phyloP scores from a whole-genome alignment of 2,888 invertebrate genomes.

The Mythimna impura region DNA sequence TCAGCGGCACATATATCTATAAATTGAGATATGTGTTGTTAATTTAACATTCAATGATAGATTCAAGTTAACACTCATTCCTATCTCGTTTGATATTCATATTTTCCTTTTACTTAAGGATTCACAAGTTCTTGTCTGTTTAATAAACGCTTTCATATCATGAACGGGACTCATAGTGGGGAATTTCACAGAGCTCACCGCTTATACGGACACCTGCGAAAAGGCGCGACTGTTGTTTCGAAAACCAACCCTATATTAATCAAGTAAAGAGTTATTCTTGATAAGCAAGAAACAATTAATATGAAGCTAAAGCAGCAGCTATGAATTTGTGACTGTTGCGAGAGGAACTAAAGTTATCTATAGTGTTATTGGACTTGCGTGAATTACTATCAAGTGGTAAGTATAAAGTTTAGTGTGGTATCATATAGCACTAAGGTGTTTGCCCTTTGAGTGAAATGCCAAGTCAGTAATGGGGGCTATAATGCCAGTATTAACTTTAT shows the following conservation, averaged over 20 bases:
- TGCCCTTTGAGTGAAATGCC: constrained; percentile 38
- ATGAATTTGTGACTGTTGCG: constrained; percentile 77
- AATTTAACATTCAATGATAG: background rate
- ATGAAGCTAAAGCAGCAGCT: constrained; percentile 68
- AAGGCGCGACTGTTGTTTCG: constrained; percentile 69
- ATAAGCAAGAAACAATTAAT: constrained; percentile 66
- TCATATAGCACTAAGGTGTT: constrained; percentile 48
- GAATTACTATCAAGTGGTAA: constrained; percentile 46
- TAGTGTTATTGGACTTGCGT: constrained; percentile 70
- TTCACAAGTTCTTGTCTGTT: constrained; percentile 70
- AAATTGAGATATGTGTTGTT: background rate
- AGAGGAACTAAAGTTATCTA: constrained; percentile 69
- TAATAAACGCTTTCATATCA: constrained; percentile 72
- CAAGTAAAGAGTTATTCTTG: constrained; percentile 57
- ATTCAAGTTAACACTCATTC: background rate
- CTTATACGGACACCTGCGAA: constrained; percentile 80
- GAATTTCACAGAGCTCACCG: constrained; percentile 76
- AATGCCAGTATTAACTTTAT: constrained; percentile 21
- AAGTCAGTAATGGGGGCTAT: constrained; percentile 31
- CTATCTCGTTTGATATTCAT: constrained; percentile 59
- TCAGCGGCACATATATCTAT: background rate
- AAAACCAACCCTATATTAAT: constrained; percentile 63
- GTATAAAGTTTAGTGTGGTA: constrained; percentile 38
- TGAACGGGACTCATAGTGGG: constrained; percentile 67
- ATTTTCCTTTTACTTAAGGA: constrained; percentile 64